Base-by-base conservation (phyloP, 2,797 vertebrate genomes). In the Heteromormyrus szaboi region DNA sequence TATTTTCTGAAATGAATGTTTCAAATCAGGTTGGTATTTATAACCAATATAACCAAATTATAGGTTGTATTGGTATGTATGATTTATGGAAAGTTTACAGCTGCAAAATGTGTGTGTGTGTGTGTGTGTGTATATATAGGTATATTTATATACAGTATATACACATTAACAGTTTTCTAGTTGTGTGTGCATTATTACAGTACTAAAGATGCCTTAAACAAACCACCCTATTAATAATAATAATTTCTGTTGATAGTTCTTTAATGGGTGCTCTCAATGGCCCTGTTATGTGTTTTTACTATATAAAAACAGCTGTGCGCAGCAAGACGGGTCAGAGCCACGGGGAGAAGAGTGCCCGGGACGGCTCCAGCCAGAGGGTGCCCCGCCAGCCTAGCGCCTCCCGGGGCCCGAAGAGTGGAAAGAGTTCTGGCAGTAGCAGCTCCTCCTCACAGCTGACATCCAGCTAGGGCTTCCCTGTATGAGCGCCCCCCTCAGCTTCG, bases 361-460 rank as follows among this genome's bases (percentile, higher is more conserved):
- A 99, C 89, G 94, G 96, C 62, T 96, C 97, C 89, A 93, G 95
- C 90, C 98, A 99, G 94, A 95, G 97, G 14, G 95, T 96, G 93
- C 97, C 98, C 62, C 96, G 98, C 12, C 98, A 98, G 91, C 95
- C 97, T 1, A 99, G 98, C 0, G 95, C 96, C 12, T 97, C 96
- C 89, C 96, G 97, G 19, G 94, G 96, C 89, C 97, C 97, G 94
- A 99, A 99, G 94, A 92, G 96, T 0, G 94, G 93, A 11, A 99
- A 98, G 93, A 98, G 90, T 92, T 97, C 97, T 0, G 96, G 96
- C 19, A 95, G 96, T 91, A 96, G 96, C 68, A 96, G 96, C 56
- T 96, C 95, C 0, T 97, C 96, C 9, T 96, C 96, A 0, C 96
- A 96, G 93, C 94, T 96, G 0, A 95, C 95, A 89, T 96, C 95